Percentiles rank a stretch among this genome's conserved stretches.
Conservation (phyloP, 2,888 invertebrate genomes). For the Polymixis flavicincta region DNA sequence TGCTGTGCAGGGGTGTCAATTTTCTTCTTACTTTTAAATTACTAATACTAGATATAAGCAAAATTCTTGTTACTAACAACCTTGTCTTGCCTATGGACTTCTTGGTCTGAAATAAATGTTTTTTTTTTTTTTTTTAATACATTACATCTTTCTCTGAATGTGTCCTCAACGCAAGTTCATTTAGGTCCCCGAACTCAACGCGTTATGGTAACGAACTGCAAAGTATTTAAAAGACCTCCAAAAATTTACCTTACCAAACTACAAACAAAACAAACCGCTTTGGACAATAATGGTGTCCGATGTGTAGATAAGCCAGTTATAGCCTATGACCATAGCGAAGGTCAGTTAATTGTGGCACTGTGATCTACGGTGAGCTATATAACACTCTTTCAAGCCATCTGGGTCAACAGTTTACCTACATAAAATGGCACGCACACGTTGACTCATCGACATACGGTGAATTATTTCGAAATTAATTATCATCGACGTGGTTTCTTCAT, state of each 20-base stretch:
- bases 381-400: slow-evolving; percentile 69
- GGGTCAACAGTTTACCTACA: slow-evolving; percentile 83
- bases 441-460: slow-evolving; percentile 74
- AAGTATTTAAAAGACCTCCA: slow-evolving; percentile 8
- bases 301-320: slow-evolving; percentile 54
- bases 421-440: slow-evolving; percentile 74
- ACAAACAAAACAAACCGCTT: slow-evolving; percentile 42
- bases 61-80: no score
- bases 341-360: slow-evolving; percentile 51
- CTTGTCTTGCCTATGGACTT: no score
- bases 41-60: no score
- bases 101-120: no score
- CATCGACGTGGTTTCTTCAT: slow-evolving; percentile 55
- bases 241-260: slow-evolving; percentile 2
- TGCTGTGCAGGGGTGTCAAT: no score
- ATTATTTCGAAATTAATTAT: slow-evolving; percentile 72
- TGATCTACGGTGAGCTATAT: slow-evolving; percentile 48
- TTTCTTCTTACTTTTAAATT: no score
- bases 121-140: no score
- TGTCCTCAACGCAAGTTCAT: not conserved
- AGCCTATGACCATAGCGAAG: slow-evolving; percentile 55
- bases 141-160: not conserved
- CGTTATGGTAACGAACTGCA: not conserved
- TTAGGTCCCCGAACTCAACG: not conserved
- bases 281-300: slow-evolving; percentile 34